A percentile compares a stretch with the other conserved stretches of the same genome.
Evolutionary conservation across 2,113 vertebrate genomes (phyloP).

Genomic region (Leptobrachium ailaonicum): DNA sequence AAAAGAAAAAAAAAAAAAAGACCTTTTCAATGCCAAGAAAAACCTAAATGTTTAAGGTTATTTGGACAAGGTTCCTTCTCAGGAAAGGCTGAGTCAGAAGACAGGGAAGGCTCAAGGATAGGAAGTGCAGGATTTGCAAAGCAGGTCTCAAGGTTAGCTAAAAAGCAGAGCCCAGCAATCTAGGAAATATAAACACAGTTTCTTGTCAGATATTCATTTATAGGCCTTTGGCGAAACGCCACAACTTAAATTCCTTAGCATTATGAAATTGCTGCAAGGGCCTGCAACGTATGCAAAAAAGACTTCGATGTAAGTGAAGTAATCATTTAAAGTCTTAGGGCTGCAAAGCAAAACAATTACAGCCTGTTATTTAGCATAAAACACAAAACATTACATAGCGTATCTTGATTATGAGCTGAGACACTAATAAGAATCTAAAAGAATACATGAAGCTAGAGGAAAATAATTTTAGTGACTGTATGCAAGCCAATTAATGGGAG

Average conservation of each 20-base stretch:
- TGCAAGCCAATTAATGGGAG: too few relatives aligned
- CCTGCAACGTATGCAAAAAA: not conserved
- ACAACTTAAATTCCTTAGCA: constrained; percentile 23
- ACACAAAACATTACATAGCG: too few relatives aligned
- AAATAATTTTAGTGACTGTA: too few relatives aligned
- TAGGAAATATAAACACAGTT: constrained; percentile 30
- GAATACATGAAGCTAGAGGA: too few relatives aligned
- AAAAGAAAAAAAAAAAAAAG: too few relatives aligned
- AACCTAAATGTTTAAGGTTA: not conserved
- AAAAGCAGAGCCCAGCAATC: constrained; percentile 41
- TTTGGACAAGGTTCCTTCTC: not conserved
- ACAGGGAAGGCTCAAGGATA: constrained; percentile 20
- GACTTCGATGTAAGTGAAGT: not conserved
- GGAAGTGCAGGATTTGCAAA: constrained; percentile 28
- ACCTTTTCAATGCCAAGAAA: too few relatives aligned
- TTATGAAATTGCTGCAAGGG: constrained; percentile 27
- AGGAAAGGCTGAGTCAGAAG: constrained; percentile 8
- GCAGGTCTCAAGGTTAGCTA: constrained; percentile 37
- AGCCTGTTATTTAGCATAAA: too few relatives aligned
- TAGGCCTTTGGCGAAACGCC: constrained; percentile 32
- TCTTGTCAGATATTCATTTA: constrained; percentile 31
- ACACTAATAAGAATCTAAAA: too few relatives aligned
- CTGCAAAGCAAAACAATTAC: too few relatives aligned
- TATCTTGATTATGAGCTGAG: too few relatives aligned
- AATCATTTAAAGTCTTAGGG: too few relatives aligned